Evolutionary conservation across 2,888 invertebrate genomes (phyloP), one percentile per base, ranked within the genome.

Genomic region (Eremobia ochroleuca): DNA sequence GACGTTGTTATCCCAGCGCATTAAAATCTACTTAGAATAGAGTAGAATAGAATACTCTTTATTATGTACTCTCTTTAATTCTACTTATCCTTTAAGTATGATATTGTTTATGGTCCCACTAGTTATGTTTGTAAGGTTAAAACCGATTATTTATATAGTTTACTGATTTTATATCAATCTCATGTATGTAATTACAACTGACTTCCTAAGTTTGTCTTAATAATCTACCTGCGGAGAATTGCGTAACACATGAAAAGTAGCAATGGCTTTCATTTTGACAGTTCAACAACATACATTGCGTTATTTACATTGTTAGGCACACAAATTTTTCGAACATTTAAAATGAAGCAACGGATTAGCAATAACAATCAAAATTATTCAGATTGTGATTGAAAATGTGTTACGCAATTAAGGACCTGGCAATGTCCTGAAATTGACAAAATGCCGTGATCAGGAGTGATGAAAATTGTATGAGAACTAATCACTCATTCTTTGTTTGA

Each of bases 1-100:
- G 55, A 62, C 68, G 3, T 81, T 75, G 79, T 81, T 72, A 85
- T 73, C 71, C 40, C 37, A 31, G 13, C 58, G 61, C 55, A 72
- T 61, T 58, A 40, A 55, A 64, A 34, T 18, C 28, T 21, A 13
- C n/a, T n/a, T n/a, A n/a, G n/a, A n/a, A n/a, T n/a, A n/a, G n/a
- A n/a, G n/a, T n/a, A n/a, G n/a, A n/a, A n/a, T n/a, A n/a, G n/a
- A n/a, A n/a, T n/a, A n/a, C n/a, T n/a, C n/a, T n/a, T n/a, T n/a
- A n/a, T n/a, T n/a, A n/a, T n/a, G n/a, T n/a, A n/a, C 8, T 55
- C n/a, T 43, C 15, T 70, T 59, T 37, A 34, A 43, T 64, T 49
- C 28, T 18, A 40, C 11, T 55, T 55, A 15, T 31, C 46, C 6
- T 34, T 31, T 8, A 43, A 40, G 11, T 2, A 66, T 28, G 21